These are phyloP conservation scores for Puma concolor DNA, from an alignment of 2,113 vertebrate species.

Conservation along the genomic window DNA sequence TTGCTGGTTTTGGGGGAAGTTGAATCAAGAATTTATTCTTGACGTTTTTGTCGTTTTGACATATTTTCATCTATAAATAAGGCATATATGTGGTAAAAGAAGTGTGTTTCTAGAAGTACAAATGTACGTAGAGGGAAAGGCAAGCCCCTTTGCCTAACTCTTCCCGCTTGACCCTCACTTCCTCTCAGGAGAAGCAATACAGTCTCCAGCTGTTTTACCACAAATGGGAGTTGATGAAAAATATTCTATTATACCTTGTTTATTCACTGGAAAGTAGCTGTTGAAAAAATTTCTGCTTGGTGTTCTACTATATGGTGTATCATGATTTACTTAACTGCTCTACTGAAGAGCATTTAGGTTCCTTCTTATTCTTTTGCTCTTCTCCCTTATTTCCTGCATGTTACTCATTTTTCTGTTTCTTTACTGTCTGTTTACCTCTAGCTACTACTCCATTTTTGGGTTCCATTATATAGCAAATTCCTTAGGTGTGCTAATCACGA, in stretches of 20 bases:
- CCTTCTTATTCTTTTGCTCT: background rate
- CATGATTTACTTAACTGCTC: background rate
- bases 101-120: background rate
- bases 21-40: background rate
- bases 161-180: background rate
- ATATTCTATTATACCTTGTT: background rate
- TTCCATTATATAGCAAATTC: background rate
- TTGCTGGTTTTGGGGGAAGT: background rate
- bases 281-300: background rate
- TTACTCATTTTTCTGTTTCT: background rate
- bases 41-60: background rate
- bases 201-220: background rate
- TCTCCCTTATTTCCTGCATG: background rate
- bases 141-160: background rate
- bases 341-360: background rate
- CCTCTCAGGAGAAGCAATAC: background rate
- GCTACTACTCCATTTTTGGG: background rate
- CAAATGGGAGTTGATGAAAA: background rate
- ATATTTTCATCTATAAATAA: background rate
- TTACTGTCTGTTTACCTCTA: background rate
- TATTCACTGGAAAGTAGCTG: background rate
- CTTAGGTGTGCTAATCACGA: background rate
- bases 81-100: background rate
- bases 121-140: background rate
- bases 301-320: background rate